Conservation (phyloP, 2,113 vertebrate species). For the Aleadryas rufinucha region DNA sequence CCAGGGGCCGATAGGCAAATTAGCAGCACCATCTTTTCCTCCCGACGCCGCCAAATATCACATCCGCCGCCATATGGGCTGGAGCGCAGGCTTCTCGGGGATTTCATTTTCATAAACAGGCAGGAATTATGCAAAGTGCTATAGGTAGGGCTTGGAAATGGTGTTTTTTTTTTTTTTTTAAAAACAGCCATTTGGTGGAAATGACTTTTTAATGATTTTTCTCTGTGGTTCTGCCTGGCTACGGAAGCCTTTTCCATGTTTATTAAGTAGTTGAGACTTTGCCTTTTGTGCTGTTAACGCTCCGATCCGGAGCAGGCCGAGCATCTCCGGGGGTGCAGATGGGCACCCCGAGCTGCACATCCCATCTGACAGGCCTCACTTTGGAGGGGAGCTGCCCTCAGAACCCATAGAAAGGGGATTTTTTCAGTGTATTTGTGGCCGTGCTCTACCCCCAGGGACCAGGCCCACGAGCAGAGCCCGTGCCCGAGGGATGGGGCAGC, state of each 20-base stretch:
- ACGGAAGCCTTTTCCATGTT: not conserved
- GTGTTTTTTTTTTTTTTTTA: too few relatives aligned
- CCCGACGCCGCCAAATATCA: not conserved
- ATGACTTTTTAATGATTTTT: constrained; percentile 11
- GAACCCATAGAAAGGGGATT: not conserved
- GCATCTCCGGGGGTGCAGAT: fast-evolving
- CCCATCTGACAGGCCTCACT: fast-evolving
- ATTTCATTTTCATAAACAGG: not conserved
- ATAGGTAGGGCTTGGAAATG: not conserved
- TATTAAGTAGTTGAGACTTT: not conserved
- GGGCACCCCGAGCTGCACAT: not conserved
- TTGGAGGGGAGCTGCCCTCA: not conserved
- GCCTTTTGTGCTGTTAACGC: fast-evolving
- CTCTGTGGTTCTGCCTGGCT: not conserved
- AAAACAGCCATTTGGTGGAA: not conserved
- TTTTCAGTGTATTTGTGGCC: too few relatives aligned
- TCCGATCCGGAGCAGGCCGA: fast-evolving
- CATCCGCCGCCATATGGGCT: not conserved
- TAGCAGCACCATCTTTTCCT: not conserved
- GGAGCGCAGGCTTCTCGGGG: not conserved
- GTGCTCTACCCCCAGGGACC: not conserved
- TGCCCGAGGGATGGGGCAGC: not conserved
- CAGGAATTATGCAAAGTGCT: constrained; percentile 13
- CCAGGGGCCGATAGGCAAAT: not conserved
- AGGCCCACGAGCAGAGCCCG: fast-evolving